Percentiles rank a stretch among this genome's conserved stretches.
These are phyloP conservation scores for Julus scanicus DNA, from an alignment of 2,888 invertebrate genomes.

Conservation along the genomic window DNA sequence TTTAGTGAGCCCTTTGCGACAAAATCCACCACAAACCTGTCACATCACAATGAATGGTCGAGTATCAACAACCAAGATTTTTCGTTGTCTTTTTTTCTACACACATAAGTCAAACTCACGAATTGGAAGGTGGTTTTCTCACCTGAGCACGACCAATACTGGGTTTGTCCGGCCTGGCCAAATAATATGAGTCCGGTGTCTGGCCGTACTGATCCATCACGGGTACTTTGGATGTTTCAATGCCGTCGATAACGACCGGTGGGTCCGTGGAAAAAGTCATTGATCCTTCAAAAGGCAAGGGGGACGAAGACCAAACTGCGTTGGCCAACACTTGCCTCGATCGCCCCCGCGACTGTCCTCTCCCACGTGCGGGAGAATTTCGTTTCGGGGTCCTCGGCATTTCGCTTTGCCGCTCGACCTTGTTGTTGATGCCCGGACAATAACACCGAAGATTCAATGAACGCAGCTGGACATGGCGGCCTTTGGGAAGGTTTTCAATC, in stretches of 20 bases:
- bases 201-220: slow-evolving; percentile 50
- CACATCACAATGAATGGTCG: neutral
- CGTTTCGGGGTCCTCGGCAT: slow-evolving; percentile 41
- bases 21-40: too few relatives aligned
- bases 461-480: neutral
- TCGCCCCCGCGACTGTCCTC: slow-evolving; percentile 37
- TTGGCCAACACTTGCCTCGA: neutral
- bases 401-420: neutral
- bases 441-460: neutral
- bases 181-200: slow-evolving; percentile 52
- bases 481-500: neutral
- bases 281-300: slow-evolving; percentile 24
- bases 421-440: neutral
- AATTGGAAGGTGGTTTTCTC: neutral
- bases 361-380: slow-evolving; percentile 38
- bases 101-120: too few relatives aligned
- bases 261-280: slow-evolving; percentile 39
- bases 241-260: neutral
- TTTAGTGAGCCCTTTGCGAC: too few relatives aligned
- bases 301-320: neutral
- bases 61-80: neutral
- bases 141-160: slow-evolving; percentile 51
- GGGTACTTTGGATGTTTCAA: neutral
- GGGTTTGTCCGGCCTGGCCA: slow-evolving; percentile 13
- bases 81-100: too few relatives aligned